Percentiles rank a stretch among this genome's conserved stretches.
These are phyloP conservation scores for Mixornis gularis DNA, from an alignment of 2,113 vertebrate genomes.

Conservation along the genomic window DNA sequence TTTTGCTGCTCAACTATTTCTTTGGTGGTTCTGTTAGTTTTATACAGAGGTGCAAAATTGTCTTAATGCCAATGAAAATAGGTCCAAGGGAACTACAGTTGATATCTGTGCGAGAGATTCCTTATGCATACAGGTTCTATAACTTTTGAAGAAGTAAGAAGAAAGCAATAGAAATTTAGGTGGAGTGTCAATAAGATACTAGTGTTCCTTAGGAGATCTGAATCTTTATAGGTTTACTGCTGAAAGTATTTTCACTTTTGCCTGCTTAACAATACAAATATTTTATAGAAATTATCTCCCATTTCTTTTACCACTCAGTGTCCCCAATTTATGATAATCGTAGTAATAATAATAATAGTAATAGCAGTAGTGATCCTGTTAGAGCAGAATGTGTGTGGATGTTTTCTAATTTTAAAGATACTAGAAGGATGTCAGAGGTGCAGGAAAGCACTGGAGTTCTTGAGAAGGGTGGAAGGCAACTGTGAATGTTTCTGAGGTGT, in stretches of 20 bases:
- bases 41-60: neutral
- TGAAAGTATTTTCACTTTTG: neutral
- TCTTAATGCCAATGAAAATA: neutral
- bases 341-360: neutral
- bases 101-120: neutral
- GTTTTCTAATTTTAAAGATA: neutral
- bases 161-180: neutral
- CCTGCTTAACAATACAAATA: neutral
- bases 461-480: neutral
- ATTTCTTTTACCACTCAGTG: neutral
- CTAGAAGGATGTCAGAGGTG: neutral
- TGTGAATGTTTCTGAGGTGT: neutral
- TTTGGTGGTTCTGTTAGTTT: neutral
- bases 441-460: neutral
- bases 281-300: neutral
- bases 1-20: neutral
- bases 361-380: neutral
- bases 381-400: neutral
- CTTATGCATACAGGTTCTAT: neutral
- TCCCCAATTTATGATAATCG: neutral
- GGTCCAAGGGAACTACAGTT: neutral
- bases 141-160: neutral
- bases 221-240: neutral
- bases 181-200: neutral
- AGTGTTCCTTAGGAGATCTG: neutral